These are phyloP conservation scores for Porites divaricata DNA, from an alignment of 92 coral and sea anemone genomes.

Conservation along the genomic window DNA sequence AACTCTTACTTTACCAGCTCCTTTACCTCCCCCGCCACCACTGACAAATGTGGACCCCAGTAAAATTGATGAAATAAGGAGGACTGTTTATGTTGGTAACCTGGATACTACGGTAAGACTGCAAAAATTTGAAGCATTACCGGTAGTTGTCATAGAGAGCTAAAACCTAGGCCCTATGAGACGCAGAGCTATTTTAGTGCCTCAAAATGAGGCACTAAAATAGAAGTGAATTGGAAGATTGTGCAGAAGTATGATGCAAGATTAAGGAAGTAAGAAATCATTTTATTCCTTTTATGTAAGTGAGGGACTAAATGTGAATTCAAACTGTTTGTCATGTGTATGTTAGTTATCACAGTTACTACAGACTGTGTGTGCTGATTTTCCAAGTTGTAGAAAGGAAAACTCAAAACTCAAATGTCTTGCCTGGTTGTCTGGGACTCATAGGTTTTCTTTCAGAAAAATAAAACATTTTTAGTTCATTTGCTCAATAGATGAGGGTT, in stretches of 20 bases:
- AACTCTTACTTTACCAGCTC: slow-evolving; percentile 83
- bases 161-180: neutral
- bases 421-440: no score
- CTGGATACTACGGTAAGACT: slow-evolving; percentile 75
- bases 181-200: neutral
- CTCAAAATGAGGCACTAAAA: no score
- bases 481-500: no score
- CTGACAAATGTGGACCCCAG: slow-evolving; percentile 86
- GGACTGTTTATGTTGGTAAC: slow-evolving; percentile 92
- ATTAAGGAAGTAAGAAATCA: neutral
- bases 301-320: neutral
- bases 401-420: no score
- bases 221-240: neutral
- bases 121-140: neutral
- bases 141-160: neutral
- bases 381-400: no score
- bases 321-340: no score
- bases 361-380: no score
- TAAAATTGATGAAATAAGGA: slow-evolving; percentile 94
- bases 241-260: neutral
- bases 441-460: no score
- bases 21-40: slow-evolving; percentile 90
- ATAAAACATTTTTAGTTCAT: no score
- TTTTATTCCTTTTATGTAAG: neutral
- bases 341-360: no score